phyloP scores from a whole-genome alignment of 1,140 invertebrate species.

The Polyergus mexicanus region DNA sequence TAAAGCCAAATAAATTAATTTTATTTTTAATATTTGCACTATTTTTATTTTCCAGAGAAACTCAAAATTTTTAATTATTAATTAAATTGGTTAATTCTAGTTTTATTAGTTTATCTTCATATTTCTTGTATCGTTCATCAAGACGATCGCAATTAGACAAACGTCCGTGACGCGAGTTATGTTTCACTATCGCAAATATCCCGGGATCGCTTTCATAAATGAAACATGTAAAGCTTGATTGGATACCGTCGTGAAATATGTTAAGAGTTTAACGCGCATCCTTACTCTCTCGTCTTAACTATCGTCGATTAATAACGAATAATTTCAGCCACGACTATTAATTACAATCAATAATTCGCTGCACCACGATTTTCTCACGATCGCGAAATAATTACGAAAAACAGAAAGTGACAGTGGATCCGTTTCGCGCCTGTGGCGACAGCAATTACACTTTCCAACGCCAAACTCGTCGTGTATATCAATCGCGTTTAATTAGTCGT shows the following conservation, averaged over 20 bases:
- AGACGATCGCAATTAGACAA: conserved; percentile 46
- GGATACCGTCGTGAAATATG: conserved; percentile 52
- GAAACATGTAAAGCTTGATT: conserved; percentile 51
- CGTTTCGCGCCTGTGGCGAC: conserved; percentile 19
- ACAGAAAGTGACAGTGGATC: conserved; percentile 6
- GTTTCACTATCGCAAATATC: conserved; percentile 25
- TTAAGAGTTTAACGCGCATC: conserved; percentile 32
- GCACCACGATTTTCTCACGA: conserved; percentile 46
- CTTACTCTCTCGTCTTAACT: conserved; percentile 9
- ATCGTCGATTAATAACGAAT: conserved; percentile 51
- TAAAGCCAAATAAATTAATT: no score
- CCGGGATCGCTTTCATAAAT: conserved; percentile 46
- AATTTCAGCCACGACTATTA: conserved; percentile 43
- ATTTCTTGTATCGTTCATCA: neutral
- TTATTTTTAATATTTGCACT: no score
- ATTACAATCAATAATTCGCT: conserved; percentile 44
- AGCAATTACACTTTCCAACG: conserved; percentile 57
- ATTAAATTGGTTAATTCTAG: no score
- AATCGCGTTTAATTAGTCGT: conserved; percentile 74
- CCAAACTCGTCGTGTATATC: conserved; percentile 62
- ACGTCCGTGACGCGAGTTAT: conserved; percentile 30
- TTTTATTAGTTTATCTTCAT: no score
- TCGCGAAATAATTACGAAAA: conserved; percentile 39
- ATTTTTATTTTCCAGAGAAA: no score
- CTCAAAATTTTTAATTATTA: no score